Percentiles rank a stretch among this genome's conserved stretches.
These are phyloP conservation scores for Eurytemora carolleeae DNA, from an alignment of 1,140 invertebrate genomes.

Conservation along the genomic window DNA sequence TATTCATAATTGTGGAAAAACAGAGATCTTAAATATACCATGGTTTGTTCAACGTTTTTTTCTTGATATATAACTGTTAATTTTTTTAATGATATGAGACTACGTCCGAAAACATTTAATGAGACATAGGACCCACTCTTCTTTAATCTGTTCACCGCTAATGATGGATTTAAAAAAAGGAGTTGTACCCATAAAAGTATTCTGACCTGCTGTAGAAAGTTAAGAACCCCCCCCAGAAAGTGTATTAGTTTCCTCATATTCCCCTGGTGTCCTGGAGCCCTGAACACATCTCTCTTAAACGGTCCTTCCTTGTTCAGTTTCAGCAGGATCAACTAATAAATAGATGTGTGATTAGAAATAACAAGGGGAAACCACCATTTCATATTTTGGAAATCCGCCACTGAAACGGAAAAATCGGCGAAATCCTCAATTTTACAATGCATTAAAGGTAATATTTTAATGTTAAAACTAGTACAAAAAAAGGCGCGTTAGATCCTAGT, in stretches of 20 bases:
- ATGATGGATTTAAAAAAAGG: too few relatives aligned
- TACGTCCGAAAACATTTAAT: too few relatives aligned
- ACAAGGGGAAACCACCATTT: not conserved
- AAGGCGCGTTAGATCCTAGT: too few relatives aligned
- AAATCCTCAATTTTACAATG: not conserved
- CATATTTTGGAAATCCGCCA: not conserved
- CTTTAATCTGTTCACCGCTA: too few relatives aligned
- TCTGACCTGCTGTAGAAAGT: constrained; percentile 81
- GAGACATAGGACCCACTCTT: too few relatives aligned
- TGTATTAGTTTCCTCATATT: constrained; percentile 92
- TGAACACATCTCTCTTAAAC: constrained; percentile 72
- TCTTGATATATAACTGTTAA: too few relatives aligned
- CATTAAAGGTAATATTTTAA: not conserved
- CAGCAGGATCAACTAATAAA: constrained; percentile 57
- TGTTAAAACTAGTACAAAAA: not conserved
- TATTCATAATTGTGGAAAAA: too few relatives aligned
- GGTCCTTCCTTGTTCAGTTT: constrained; percentile 89
- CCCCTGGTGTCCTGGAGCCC: constrained; percentile 77
- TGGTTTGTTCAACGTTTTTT: too few relatives aligned
- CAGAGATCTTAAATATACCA: too few relatives aligned
- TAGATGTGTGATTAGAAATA: not conserved
- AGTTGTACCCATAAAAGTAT: too few relatives aligned
- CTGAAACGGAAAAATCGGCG: not conserved
- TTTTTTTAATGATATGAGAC: too few relatives aligned
- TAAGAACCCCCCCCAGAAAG: constrained; percentile 87